These are phyloP conservation scores for Anableps anableps DNA, from an alignment of 2,797 vertebrate species.

Conservation along the genomic window DNA sequence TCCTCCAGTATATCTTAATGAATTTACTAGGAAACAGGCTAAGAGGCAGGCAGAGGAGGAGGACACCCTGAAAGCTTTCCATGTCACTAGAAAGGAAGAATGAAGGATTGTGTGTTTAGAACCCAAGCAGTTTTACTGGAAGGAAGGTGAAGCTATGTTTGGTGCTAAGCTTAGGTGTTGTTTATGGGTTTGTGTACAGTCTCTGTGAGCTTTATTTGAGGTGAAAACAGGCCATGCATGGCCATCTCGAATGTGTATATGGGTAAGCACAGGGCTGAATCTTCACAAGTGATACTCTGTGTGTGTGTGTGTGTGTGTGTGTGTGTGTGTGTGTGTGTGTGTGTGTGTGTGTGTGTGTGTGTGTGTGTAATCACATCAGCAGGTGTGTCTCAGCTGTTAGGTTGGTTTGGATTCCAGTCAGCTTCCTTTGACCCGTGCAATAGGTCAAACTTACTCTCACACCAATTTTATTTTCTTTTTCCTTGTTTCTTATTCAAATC, in stretches of 20 bases:
- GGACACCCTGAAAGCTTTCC: slow-evolving; percentile 18
- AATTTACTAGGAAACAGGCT: slow-evolving; percentile 16
- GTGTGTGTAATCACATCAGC: slow-evolving; percentile 58
- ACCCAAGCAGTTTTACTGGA: slow-evolving; percentile 61
- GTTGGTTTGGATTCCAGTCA: slow-evolving; percentile 42
- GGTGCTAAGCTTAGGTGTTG: slow-evolving; percentile 63
- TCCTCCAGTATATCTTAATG: slow-evolving; percentile 20
- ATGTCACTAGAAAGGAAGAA: slow-evolving; percentile 40
- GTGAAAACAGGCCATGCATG: slow-evolving; percentile 75
- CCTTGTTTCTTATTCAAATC: slow-evolving; percentile 13
- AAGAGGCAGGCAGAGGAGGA: slow-evolving; percentile 12
- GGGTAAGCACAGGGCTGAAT: slow-evolving; percentile 69
- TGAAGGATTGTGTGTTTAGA: slow-evolving; percentile 58
- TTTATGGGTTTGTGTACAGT: slow-evolving; percentile 72
- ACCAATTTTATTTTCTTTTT: slow-evolving; percentile 16
- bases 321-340: slow-evolving; percentile 28
- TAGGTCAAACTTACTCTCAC: slow-evolving; percentile 49
- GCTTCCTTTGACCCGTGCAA: slow-evolving; percentile 40
- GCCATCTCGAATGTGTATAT: slow-evolving; percentile 62
- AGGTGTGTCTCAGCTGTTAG: slow-evolving; percentile 71
- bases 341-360: slow-evolving; percentile 23
- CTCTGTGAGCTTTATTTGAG: slow-evolving; percentile 77
- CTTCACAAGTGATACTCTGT: slow-evolving; percentile 18
- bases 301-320: slow-evolving; percentile 28
- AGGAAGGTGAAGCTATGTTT: slow-evolving; percentile 59